Evolutionary conservation across 2,888 invertebrate genomes (phyloP), one percentile per base, ranked within the genome.

Genomic region (Fragum fragum): DNA sequence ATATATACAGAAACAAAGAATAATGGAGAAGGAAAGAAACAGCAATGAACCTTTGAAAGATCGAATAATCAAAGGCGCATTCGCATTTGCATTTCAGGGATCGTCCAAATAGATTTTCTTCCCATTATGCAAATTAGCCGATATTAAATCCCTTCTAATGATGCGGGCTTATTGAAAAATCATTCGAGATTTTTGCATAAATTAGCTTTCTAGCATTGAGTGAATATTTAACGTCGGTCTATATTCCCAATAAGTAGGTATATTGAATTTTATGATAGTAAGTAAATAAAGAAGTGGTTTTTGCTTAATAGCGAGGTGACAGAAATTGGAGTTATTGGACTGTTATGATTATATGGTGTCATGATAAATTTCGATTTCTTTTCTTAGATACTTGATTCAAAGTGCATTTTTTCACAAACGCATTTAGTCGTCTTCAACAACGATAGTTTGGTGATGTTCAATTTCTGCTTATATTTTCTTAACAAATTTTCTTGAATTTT

Each of bases 241-340:
- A 39, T 68, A 23, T 11, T 36, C 68, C 26, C 47, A 47, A 47
- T 68, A 42, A 47, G 42, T 42, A 68, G 68, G 68, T 39, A 42
- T 47, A 68, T 68, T 42, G 68, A 68, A 42, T 47, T 42, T 47
- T 47, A 39, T 47, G 68, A 68, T 16, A 68, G 47, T 47, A 6
- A 14, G 57, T 57, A 57, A 57, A 57, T 57, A 57, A 21, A 57
- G n/a, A 57, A 57, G 57, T 57, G 57, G 53, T 53, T 57, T 23
- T 28, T 23, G 57, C 16, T 26, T 28, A 26, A 28, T 28, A 23
- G 2, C 7, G 57, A 57, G 57, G 57, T 57, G 23, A 57, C 14
- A 57, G 26, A 57, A 28, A 28, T 57, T 57, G 57, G 21, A 57
- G 57, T 57, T 26, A 57, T 57, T 26, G 57, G 57, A 28, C 23